Conservation (phyloP, 2,113 vertebrate genomes). For the Phrynosoma blainvillii region DNA sequence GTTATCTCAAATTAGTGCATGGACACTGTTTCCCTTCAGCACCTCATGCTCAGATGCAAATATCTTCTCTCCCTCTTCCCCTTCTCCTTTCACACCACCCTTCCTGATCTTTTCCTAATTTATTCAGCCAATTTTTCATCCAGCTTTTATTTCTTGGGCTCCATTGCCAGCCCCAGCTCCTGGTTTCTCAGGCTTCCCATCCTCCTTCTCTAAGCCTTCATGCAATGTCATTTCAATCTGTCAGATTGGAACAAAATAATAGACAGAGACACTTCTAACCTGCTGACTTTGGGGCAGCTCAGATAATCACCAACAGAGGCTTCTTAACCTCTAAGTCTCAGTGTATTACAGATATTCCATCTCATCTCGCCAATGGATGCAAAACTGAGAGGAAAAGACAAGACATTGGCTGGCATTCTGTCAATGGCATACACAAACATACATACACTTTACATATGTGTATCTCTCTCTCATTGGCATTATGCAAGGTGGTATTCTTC, state of each 20-base stretch:
- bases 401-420: not conserved
- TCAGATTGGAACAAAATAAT: not conserved
- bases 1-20: not conserved
- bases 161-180: no score
- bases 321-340: not conserved
- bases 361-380: not conserved
- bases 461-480: no score
- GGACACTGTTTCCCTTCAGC: not conserved
- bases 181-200: not conserved
- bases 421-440: no score
- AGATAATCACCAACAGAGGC: not conserved
- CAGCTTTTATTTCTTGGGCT: not conserved
- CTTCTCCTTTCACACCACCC: not conserved
- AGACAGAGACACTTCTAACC: not conserved
- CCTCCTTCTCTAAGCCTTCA: not conserved
- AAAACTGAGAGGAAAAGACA: not conserved
- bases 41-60: not conserved
- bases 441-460: no score
- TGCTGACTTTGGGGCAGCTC: not conserved
- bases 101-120: not conserved
- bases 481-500: no score
- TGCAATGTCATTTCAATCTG: not conserved
- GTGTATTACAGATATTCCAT: not conserved
- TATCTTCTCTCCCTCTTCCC: no score
- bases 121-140: not conserved